Evolutionary conservation across 2,797 vertebrate genomes (phyloP).

Genomic region (Platalea minor): DNA sequence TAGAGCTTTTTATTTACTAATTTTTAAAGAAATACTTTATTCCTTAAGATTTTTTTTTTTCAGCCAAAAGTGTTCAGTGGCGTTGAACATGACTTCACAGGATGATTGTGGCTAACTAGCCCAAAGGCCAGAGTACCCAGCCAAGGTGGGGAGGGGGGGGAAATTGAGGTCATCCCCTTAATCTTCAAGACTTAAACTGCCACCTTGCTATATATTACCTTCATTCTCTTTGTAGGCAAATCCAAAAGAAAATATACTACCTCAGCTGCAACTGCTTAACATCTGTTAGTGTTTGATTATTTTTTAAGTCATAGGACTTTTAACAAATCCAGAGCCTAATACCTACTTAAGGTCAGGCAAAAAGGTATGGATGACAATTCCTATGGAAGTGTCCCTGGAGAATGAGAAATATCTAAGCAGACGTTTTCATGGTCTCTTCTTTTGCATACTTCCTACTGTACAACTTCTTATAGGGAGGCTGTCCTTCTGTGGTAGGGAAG

Average conservation of each 20-base stretch:
- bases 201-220: background rate
- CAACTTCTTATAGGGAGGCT: background rate
- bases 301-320: background rate
- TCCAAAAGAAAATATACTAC: background rate
- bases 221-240: background rate
- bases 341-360: background rate
- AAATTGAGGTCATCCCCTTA: background rate
- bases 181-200: background rate
- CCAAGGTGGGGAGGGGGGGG: background rate
- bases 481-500: background rate
- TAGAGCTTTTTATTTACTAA: background rate
- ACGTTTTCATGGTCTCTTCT: accelerated
- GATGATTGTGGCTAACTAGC: background rate
- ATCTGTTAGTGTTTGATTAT: background rate
- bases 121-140: background rate
- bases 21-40: background rate
- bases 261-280: background rate
- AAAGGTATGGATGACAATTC: background rate
- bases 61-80: background rate
- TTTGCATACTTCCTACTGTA: background rate
- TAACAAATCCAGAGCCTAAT: background rate
- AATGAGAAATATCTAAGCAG: background rate
- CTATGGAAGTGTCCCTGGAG: background rate
- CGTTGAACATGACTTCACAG: background rate
- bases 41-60: background rate